Percentiles rank a stretch among this genome's conserved stretches.
Conservation (phyloP, 2,888 invertebrate species). For the Lobophora halterata region DNA sequence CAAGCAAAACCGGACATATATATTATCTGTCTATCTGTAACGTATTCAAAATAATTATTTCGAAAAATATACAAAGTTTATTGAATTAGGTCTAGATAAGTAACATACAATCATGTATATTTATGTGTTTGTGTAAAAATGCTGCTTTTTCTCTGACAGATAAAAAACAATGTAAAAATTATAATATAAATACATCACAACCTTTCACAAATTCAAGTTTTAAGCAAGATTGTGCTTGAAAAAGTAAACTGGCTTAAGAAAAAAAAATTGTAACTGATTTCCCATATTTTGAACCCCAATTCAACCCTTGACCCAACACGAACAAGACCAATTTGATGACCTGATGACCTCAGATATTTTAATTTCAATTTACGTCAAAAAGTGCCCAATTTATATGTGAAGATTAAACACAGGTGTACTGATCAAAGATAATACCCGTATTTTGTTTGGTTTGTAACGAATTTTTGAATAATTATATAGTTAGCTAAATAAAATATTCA, state of each 20-base stretch:
- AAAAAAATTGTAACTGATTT: not conserved
- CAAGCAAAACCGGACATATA: too few relatives aligned
- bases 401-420: conserved; percentile 57
- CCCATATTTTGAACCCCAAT: conserved; percentile 38
- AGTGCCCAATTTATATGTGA: conserved; percentile 50
- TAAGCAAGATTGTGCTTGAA: too few relatives aligned
- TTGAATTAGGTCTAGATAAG: too few relatives aligned
- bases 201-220: too few relatives aligned
- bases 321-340: conserved; percentile 45
- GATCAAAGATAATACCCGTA: conserved; percentile 27
- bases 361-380: conserved; percentile 27
- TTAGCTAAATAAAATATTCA: not conserved
- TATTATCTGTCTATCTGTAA: too few relatives aligned
- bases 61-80: too few relatives aligned
- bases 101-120: too few relatives aligned
- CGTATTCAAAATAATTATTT: too few relatives aligned
- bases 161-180: too few relatives aligned
- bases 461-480: conserved; percentile 4
- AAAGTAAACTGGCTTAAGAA: conserved; percentile 1
- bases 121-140: too few relatives aligned
- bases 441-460: conserved; percentile 40
- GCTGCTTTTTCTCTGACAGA: too few relatives aligned
- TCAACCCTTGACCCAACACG: conserved; percentile 52
- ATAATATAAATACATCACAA: too few relatives aligned
- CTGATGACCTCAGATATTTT: conserved; percentile 34